phyloP scores from a whole-genome alignment of 2,797 vertebrate species.

The Neosalanx taihuensis region DNA sequence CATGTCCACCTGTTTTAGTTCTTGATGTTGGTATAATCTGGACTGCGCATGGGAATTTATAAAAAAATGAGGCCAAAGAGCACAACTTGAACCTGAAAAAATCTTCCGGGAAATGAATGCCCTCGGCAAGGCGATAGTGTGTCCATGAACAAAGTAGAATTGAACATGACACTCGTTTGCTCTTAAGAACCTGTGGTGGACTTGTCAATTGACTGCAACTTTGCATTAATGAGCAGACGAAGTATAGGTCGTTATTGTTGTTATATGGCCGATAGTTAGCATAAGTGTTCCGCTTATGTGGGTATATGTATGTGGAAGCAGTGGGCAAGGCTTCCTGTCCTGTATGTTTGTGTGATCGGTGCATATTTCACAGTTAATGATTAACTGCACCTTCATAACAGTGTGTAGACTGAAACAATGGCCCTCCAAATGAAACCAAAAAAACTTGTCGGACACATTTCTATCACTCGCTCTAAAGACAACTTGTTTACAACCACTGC shows the following conservation, averaged over 20 bases:
- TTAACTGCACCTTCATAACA: conserved; percentile 15
- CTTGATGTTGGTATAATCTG: too few species aligned
- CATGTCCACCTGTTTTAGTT: not conserved
- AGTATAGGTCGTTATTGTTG: too few species aligned
- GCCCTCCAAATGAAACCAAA: too few species aligned
- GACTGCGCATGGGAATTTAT: too few species aligned
- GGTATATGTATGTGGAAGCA: conserved; percentile 12
- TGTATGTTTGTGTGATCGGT: not conserved
- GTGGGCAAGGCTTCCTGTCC: not conserved
- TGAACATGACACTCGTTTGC: not conserved
- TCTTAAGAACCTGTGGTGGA: not conserved
- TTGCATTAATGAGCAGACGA: too few species aligned
- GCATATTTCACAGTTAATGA: conserved; percentile 4
- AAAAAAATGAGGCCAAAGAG: too few species aligned
- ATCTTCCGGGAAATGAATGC: too few species aligned
- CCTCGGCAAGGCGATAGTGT: not conserved
- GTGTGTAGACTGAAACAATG: not conserved
- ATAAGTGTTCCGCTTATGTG: not conserved
- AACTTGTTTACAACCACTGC: too few species aligned
- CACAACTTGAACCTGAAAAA: too few species aligned
- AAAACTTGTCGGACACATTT: too few species aligned
- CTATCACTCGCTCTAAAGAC: too few species aligned
- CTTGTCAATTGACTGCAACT: not conserved
- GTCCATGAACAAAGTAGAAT: not conserved
- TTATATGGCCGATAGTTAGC: too few species aligned